Conservation (phyloP, 1,140 invertebrate species). For the Drosophila parabipectinata region DNA sequence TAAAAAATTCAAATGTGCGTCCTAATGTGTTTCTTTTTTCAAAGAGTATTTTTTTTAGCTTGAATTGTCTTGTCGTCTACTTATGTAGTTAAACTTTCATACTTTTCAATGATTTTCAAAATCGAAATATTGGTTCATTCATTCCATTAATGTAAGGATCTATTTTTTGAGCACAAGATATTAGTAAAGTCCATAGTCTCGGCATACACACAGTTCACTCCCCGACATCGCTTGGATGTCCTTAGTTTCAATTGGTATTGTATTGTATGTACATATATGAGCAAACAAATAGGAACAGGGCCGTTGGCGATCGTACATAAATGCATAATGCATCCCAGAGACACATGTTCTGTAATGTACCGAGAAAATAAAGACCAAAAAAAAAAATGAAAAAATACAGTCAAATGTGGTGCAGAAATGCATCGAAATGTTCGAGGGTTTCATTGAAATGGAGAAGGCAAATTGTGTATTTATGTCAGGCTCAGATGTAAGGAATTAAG, state of each 20-base stretch:
- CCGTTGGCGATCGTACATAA: slow-evolving; percentile 15
- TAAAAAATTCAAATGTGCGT: slow-evolving; percentile 17
- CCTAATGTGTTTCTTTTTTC: slow-evolving; percentile 11
- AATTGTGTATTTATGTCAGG: slow-evolving; percentile 35
- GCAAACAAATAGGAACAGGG: slow-evolving; percentile 28
- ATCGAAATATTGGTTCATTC: slow-evolving; percentile 59
- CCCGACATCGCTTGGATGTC: slow-evolving; percentile 1
- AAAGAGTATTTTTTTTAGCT: slow-evolving; percentile 10
- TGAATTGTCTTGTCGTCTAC: slow-evolving; percentile 7
- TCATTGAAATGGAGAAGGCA: slow-evolving; percentile 22
- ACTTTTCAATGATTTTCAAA: slow-evolving; percentile 16
- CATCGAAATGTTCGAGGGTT: slow-evolving; percentile 32
- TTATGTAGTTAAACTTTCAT: slow-evolving; percentile 16
- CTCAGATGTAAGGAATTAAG: slow-evolving; percentile 52
- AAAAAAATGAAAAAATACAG: neutral
- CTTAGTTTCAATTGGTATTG: slow-evolving; percentile 22
- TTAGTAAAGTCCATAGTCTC: slow-evolving; percentile 29
- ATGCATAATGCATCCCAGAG: neutral
- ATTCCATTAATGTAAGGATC: slow-evolving; percentile 69
- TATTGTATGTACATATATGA: slow-evolving; percentile 43
- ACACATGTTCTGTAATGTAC: neutral
- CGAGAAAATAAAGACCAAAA: neutral
- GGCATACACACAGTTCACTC: slow-evolving; percentile 13
- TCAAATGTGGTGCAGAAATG: slow-evolving; percentile 7
- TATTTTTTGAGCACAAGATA: slow-evolving; percentile 46